Evolutionary conservation across 2,888 invertebrate genomes (phyloP).

Genomic region (Yponomeuta cagnagella): DNA sequence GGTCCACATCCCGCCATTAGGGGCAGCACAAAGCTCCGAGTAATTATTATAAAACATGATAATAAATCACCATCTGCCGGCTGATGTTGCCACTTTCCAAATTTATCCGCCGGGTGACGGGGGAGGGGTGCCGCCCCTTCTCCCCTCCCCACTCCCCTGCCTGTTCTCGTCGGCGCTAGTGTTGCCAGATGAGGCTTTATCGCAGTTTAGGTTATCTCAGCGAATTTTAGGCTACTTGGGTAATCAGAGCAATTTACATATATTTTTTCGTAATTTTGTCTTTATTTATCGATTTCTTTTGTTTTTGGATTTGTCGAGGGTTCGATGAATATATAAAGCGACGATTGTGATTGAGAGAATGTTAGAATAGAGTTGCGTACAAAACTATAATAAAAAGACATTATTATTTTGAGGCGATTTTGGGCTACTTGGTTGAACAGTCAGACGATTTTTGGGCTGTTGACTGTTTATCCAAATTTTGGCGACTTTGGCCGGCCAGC

Average conservation of each 20-base stretch:
- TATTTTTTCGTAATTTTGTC: not conserved
- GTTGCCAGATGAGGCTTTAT: not conserved
- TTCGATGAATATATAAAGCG: no score
- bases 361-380: no score
- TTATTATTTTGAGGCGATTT: no score
- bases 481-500: no score
- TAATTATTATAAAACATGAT: conserved; percentile 70
- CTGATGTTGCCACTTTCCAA: conserved; percentile 65
- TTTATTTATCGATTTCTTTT: not conserved
- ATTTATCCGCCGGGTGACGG: conserved; percentile 45
- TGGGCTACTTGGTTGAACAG: no score
- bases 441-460: no score
- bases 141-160: not conserved
- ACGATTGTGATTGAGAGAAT: no score
- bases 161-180: not conserved
- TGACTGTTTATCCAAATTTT: not conserved
- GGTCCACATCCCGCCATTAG: conserved; percentile 41
- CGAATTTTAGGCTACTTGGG: no score
- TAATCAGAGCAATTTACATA: no score
- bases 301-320: not conserved
- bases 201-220: not conserved
- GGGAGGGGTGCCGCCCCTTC: not conserved
- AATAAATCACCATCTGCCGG: conserved; percentile 71
- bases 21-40: conserved; percentile 42
- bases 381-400: not conserved